Evolutionary conservation across 2,797 vertebrate species (phyloP), one percentile per base, ranked within the genome.

Genomic region (Glyptemys insculpta): DNA sequence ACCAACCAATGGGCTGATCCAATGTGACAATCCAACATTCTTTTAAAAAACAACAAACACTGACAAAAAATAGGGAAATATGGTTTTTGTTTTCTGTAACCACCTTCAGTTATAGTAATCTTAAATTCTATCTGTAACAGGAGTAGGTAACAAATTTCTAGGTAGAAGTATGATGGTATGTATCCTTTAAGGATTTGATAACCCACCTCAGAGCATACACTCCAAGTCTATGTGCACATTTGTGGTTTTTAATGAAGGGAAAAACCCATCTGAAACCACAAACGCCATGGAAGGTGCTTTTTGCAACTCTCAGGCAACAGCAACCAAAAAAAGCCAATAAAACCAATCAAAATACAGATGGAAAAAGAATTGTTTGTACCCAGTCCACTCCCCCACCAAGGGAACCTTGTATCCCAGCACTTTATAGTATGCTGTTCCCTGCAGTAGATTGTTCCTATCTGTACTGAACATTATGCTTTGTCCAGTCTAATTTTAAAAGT

Each of bases 401-500:
- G 12, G 1, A 0, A 0, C 15, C 21, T 94, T 1, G 0, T 52
- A 80, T 82, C 78, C 53, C 52, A 47, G 80, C 23, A 52, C 34
- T 54, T 52, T 88, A 47, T 54, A 86, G n/a, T 87, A 72, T 78
- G 91, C 82, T 59, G 68, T 12, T 85, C 8, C 81, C 87, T 37
- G 21, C 79, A 87, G 86, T 57, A 93, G 18, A 4, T 16, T 86
- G 76, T 79, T 84, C 85, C 85, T 81, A 81, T 90, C 80, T 56
- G 3, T 74, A 65, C 78, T 87, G 80, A 94, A 84, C 6, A 56
- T 27, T 37, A 72, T 0, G 0, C 84, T 84, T 65, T 80, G 89
- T 78, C 90, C 86, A 91, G 89, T 81, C 52, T 49, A 82, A 59
- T 95, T 91, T 76, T 86, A 94, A 92, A 95, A 54, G 65, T 89